Percentiles rank a stretch among this genome's conserved stretches.
Conservation (phyloP, 1,140 invertebrate genomes). For the Trinorchestia longiramus region DNA sequence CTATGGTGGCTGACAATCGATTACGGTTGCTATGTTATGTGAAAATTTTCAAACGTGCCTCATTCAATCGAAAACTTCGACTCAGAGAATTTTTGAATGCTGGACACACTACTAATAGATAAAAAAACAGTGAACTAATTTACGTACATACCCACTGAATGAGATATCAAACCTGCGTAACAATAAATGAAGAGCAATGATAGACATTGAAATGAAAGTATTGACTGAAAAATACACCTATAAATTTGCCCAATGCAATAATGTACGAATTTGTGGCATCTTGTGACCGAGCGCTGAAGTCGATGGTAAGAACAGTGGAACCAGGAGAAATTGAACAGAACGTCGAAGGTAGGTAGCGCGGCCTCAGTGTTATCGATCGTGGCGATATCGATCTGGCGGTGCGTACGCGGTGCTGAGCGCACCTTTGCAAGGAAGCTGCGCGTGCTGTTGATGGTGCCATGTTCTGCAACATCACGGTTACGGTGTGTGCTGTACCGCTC, state of each 20-base stretch:
- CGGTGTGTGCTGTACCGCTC: background rate
- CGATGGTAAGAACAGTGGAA: background rate
- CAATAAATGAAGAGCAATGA: background rate
- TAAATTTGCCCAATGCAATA: background rate
- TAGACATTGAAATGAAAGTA: background rate
- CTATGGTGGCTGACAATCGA: background rate
- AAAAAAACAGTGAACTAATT: background rate
- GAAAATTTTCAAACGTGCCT: too few species aligned
- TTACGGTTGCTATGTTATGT: too few species aligned
- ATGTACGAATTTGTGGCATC: background rate
- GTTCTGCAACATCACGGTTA: background rate
- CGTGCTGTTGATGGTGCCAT: background rate
- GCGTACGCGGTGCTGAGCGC: background rate
- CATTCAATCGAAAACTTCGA: too few species aligned
- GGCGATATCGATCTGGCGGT: conserved; percentile 25
- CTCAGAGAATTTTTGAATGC: too few species aligned
- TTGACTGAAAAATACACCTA: background rate
- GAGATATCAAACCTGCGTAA: background rate
- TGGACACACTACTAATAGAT: too few species aligned
- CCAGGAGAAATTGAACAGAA: background rate
- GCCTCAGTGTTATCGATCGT: conserved; percentile 12
- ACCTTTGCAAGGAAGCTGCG: conserved; percentile 21
- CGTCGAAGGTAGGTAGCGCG: background rate
- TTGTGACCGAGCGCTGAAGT: background rate
- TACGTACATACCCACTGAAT: background rate